A percentile compares a stretch with the other conserved stretches of the same genome.
Conservation (phyloP, 2,113 vertebrate genomes). For the Prinia subflava region DNA sequence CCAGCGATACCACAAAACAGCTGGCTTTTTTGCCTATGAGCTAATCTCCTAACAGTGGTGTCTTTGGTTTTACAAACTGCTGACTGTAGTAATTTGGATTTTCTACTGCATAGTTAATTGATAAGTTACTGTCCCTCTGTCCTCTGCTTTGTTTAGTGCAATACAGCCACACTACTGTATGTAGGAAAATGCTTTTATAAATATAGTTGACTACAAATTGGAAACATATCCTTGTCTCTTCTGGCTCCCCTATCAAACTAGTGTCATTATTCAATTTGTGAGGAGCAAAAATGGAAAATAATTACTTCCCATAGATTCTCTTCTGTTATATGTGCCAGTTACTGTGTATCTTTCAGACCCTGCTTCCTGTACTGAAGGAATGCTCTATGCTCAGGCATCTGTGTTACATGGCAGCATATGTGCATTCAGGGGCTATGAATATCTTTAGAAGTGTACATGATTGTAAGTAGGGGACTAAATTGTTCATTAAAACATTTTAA, state of each 20-base stretch:
- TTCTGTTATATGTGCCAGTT: not conserved
- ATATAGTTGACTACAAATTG: not conserved
- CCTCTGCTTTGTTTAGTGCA: not conserved
- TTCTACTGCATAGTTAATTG: constrained; percentile 24
- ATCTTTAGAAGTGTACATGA: not conserved
- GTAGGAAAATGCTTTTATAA: constrained; percentile 58
- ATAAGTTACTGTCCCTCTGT: constrained; percentile 48
- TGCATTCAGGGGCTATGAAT: not conserved
- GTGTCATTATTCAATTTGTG: not conserved
- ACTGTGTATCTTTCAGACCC: not conserved
- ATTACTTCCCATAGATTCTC: not conserved
- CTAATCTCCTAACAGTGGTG: constrained; percentile 35
- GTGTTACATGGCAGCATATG: not conserved
- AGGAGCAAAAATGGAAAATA: not conserved
- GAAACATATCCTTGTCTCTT: constrained; percentile 30
- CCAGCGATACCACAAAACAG: constrained; percentile 26
- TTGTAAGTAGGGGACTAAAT: not conserved
- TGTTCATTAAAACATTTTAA: not conserved
- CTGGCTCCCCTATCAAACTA: constrained; percentile 51
- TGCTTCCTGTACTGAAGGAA: not conserved
- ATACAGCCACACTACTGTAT: not conserved
- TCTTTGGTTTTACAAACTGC: constrained; percentile 63
- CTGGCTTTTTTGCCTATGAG: constrained; percentile 48
- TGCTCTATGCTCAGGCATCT: not conserved
- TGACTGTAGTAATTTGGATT: constrained; percentile 8